phyloP scores from a whole-genome alignment of 2,113 vertebrate species.

The Sphyrna mokarran region DNA sequence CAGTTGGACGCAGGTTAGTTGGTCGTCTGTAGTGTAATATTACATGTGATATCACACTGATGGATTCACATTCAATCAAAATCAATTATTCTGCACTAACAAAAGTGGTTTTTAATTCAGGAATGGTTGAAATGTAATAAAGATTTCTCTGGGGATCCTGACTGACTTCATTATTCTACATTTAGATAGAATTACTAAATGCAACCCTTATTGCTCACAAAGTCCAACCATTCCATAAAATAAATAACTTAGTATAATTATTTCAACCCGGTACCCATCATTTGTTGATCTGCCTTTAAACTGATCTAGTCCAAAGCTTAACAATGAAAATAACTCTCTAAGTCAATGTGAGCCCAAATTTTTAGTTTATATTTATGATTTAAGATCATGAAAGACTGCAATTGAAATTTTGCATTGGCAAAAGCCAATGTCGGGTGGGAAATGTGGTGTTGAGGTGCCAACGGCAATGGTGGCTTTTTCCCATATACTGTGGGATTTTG shows the following conservation, averaged over 20 bases:
- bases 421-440: no score
- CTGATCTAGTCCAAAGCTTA: background rate
- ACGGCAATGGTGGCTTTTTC: no score
- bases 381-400: background rate
- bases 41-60: constrained; percentile 28
- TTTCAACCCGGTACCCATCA: background rate
- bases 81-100: constrained; percentile 34
- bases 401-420: background rate
- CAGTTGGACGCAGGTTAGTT: constrained; percentile 14
- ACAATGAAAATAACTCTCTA: background rate
- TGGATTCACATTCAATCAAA: constrained; percentile 29
- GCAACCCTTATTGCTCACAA: background rate
- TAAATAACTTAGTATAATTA: background rate
- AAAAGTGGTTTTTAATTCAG: constrained; percentile 35
- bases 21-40: constrained; percentile 9
- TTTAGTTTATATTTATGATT: background rate
- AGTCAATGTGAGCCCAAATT: background rate
- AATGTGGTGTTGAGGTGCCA: no score
- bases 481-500: no score
- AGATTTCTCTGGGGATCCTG: constrained; percentile 30
- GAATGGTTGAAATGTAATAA: constrained; percentile 35
- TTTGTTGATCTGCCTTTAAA: background rate
- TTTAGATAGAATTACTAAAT: constrained; percentile 34
- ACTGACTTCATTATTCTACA: constrained; percentile 29
- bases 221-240: background rate